Conservation (phyloP, 2,113 vertebrate genomes). For the Coregonus clupeaformis region DNA sequence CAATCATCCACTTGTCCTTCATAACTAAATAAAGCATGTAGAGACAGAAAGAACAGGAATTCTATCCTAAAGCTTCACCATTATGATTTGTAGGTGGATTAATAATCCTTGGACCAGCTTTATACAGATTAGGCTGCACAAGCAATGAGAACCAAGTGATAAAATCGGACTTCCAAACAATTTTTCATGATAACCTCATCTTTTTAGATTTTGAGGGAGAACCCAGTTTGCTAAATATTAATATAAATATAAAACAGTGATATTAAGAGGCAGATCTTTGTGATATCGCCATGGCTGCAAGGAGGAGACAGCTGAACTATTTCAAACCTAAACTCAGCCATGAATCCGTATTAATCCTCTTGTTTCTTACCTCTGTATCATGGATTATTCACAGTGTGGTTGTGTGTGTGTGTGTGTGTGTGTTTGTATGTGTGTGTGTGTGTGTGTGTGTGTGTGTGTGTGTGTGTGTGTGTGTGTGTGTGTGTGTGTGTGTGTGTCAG, state of each 20-base stretch:
- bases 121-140: conserved; percentile 60
- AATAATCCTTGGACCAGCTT: conserved; percentile 63
- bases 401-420: rapidly evolving
- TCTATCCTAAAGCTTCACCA: too few relatives aligned
- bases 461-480: neutral
- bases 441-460: neutral
- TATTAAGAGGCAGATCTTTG: neutral
- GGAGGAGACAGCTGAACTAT: neutral
- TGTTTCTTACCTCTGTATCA: conserved; percentile 49
- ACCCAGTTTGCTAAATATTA: neutral
- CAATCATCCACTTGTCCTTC: conserved; percentile 33
- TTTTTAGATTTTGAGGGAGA: neutral
- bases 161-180: neutral
- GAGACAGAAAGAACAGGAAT: too few relatives aligned
- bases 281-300: too few relatives aligned
- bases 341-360: conserved; percentile 63
- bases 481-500: conserved; percentile 1
- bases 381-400: conserved; percentile 57
- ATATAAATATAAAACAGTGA: neutral
- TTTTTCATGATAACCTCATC: neutral
- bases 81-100: conserved; percentile 59
- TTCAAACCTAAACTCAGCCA: conserved; percentile 30
- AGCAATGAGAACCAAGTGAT: conserved; percentile 16
- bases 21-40: conserved; percentile 17
- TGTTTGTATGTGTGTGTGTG: neutral